phyloP scores from a whole-genome alignment of 2,888 invertebrate genomes.

The Phyllotreta cruciferae region DNA sequence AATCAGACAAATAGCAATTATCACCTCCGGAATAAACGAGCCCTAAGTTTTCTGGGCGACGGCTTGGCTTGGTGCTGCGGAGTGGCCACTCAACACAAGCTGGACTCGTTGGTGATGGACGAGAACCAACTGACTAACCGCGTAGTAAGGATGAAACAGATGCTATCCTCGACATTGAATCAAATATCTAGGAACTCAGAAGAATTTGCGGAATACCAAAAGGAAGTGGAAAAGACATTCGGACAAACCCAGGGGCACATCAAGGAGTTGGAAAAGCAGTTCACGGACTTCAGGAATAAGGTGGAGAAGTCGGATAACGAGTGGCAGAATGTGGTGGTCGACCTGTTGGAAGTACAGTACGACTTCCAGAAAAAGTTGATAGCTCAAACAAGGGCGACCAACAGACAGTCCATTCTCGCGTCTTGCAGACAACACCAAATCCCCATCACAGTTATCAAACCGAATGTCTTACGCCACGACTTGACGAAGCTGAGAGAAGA shows the following conservation, averaged over 20 bases:
- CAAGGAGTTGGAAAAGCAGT: neutral
- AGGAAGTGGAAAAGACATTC: neutral
- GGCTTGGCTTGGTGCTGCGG: constrained; percentile 38
- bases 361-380: neutral
- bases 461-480: constrained; percentile 25
- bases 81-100: constrained; percentile 35
- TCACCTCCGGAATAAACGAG: constrained; percentile 1
- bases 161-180: constrained; percentile 4
- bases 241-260: neutral
- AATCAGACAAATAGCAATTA: neutral
- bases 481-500: constrained; percentile 10
- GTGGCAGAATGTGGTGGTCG: neutral
- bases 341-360: neutral
- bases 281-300: neutral
- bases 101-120: constrained; percentile 24
- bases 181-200: constrained; percentile 9
- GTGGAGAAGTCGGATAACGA: neutral
- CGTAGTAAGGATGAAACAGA: constrained; percentile 9
- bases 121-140: constrained; percentile 17
- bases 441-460: neutral
- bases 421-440: constrained; percentile 26
- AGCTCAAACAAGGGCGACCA: constrained; percentile 2
- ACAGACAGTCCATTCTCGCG: constrained; percentile 19
- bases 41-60: constrained; percentile 33
- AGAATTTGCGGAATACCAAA: constrained; percentile 10